Evolutionary conservation across 2,797 vertebrate species (phyloP).

Genomic region (Echiichthys vipera): DNA sequence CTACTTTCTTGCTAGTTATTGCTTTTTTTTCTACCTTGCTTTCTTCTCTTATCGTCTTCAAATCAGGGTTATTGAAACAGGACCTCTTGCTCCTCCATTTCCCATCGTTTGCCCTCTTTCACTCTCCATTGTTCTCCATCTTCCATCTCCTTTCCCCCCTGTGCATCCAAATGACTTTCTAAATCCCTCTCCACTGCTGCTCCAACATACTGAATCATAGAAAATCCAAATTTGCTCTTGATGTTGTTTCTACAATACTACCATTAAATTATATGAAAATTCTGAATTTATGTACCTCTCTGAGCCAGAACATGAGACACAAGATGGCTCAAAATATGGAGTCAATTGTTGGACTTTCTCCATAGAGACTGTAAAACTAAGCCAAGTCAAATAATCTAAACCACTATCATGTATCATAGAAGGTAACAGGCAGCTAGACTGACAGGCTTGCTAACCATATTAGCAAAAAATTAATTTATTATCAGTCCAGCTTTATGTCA

Average conservation of each 20-base stretch:
- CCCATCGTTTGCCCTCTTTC: neutral
- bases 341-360: neutral
- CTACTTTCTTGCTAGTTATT: constrained; percentile 2
- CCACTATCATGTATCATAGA: too few relatives aligned
- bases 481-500: too few relatives aligned
- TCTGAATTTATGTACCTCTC: neutral
- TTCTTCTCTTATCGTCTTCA: constrained; percentile 15
- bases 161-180: neutral
- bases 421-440: too few relatives aligned
- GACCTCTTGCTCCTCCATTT: neutral
- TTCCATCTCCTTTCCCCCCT: neutral
- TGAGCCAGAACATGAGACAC: neutral
- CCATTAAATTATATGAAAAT: neutral
- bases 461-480: too few relatives aligned
- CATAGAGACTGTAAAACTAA: too few relatives aligned
- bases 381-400: too few relatives aligned
- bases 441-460: too few relatives aligned
- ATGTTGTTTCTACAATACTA: neutral
- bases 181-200: neutral
- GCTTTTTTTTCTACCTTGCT: constrained; percentile 15
- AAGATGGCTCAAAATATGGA: neutral
- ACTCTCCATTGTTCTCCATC: constrained; percentile 9
- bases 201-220: neutral
- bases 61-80: constrained; percentile 9
- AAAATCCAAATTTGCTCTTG: neutral